Base-by-base conservation (phyloP, 2,888 invertebrate species). In the Yponomeuta evonymella region DNA sequence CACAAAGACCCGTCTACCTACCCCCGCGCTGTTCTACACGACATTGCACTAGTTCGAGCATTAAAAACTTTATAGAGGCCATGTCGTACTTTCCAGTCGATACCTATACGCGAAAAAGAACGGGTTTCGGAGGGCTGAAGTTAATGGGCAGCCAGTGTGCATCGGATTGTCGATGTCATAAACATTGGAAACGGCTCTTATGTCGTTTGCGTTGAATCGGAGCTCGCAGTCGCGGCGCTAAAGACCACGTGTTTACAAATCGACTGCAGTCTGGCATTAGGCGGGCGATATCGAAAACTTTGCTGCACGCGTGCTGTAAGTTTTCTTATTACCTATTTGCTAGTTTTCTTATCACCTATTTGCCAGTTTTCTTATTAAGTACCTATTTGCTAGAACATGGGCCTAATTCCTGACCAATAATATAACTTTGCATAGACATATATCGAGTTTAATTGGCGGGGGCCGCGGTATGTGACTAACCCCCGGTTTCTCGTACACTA, bases 131-230 rank as follows among this genome's bases (percentile, higher is more conserved):
- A 58, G 15, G 15, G 51, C 51, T 6, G 51, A 58, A 58, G 6
- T 15, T 12, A 58, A 15, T 15, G 51, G 12, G 15, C 12, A 15
- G 51, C 12, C 88, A 85, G 85, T 86, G 87, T 89, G 90, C 88
- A 88, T 81, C 83, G 81, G 83, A 85, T 87, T 83, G 84, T 81
- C 75, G 77, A 75, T 76, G 78, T 79, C 81, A 82, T 87, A 85
- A 85, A 88, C 88, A 89, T 88, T 88, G 87, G 90, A 91, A 90
- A 88, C 75, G 81, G 79, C 82, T 87, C 89, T 88, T 91, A 88
- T 87, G 84, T 79, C 86, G 80, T 86, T 76, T 72, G 73, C 82
- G 75, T 74, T 88, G 79, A 78, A 87, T 87, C 80, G 84, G 51
- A 89, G 82, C 83, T 77, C 85, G 74, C 81, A 82, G 83, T 74